Evolutionary conservation across 35 echinoderm and acorn worm genomes (phyloP).

Genomic region (Apostichopus japonicus): DNA sequence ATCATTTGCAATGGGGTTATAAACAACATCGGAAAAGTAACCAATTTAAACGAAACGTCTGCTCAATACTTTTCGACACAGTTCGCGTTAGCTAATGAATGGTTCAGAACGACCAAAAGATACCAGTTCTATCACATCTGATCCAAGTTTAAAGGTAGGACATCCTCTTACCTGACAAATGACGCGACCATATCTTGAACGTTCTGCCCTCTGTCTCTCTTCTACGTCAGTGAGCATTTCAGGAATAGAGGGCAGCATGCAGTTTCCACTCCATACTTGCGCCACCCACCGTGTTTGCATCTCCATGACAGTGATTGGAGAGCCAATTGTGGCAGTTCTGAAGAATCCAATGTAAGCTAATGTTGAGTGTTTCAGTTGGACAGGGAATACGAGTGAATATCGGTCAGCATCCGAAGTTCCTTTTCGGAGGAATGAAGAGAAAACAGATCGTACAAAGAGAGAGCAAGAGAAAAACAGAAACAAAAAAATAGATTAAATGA

Average conservation of each 20-base stretch:
- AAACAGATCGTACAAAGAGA: too few species aligned
- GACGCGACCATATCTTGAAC: background rate
- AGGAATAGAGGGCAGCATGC: slow-evolving; percentile 45
- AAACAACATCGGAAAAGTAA: too few species aligned
- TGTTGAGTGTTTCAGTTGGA: slow-evolving; percentile 59
- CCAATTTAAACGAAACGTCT: too few species aligned
- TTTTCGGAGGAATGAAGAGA: background rate
- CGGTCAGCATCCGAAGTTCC: slow-evolving; percentile 33
- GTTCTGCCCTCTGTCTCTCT: background rate
- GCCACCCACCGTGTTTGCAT: slow-evolving; percentile 73
- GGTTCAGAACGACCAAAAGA: background rate
- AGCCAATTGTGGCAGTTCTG: slow-evolving; percentile 26
- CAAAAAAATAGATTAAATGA: too few species aligned
- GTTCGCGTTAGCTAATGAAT: background rate
- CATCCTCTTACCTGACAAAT: background rate
- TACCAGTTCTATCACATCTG: background rate
- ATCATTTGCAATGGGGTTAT: too few species aligned
- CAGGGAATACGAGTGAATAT: slow-evolving; percentile 66
- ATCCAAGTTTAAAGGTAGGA: background rate
- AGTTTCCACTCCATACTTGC: slow-evolving; percentile 60
- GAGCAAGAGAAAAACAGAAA: background rate
- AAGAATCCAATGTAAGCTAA: slow-evolving; percentile 60
- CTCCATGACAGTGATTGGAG: slow-evolving; percentile 48
- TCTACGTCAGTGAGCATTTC: slow-evolving; percentile 44
- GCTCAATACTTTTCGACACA: background rate